Evolutionary conservation across 2,797 vertebrate species (phyloP).

Genomic region (Cossypha polioptera): DNA sequence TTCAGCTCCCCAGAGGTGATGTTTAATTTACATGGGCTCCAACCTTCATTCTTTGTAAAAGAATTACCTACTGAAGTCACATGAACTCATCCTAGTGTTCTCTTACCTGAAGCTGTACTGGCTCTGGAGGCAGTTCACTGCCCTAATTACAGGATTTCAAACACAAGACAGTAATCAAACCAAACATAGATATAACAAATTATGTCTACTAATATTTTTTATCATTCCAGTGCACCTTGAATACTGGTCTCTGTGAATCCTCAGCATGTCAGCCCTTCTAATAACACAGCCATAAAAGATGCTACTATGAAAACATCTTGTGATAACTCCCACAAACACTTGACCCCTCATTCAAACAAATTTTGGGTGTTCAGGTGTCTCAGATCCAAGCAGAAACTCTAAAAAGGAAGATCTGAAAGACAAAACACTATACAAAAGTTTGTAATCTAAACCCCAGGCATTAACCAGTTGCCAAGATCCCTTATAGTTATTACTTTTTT

Average conservation of each 20-base stretch:
- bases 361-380: background rate
- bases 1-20: background rate
- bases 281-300: background rate
- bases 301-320: background rate
- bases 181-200: constrained; percentile 60
- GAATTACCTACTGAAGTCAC: background rate
- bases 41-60: background rate
- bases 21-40: background rate
- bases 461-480: background rate
- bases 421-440: background rate
- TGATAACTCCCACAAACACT: background rate
- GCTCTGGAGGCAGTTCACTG: background rate
- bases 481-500: background rate
- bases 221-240: constrained; percentile 32
- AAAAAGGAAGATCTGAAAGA: background rate
- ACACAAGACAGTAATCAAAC: constrained; percentile 51
- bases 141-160: constrained; percentile 57
- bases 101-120: background rate
- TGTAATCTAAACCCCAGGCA: background rate
- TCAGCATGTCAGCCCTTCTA: background rate
- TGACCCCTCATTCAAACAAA: background rate
- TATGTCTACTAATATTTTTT: constrained; percentile 56
- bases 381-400: background rate
- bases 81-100: background rate
- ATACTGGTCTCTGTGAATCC: background rate